Percentiles rank a stretch among this genome's conserved stretches.
phyloP scores from a whole-genome alignment of 2,888 invertebrate species.

The Diogma glabrata region DNA sequence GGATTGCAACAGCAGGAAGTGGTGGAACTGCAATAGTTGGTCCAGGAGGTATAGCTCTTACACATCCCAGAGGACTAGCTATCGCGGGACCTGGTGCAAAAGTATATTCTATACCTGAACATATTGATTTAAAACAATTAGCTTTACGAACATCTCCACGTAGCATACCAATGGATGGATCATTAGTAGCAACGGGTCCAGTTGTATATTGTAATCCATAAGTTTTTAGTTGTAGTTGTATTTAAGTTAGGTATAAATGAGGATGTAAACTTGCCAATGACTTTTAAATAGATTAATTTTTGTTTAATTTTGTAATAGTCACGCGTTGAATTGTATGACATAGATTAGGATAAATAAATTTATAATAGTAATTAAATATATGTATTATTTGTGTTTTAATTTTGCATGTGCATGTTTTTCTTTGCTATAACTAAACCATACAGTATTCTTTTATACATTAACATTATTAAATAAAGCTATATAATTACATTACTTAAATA shows the following conservation, averaged over 20 bases:
- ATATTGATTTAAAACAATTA: slow-evolving; percentile 43
- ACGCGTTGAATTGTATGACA: too few relatives aligned
- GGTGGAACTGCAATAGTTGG: slow-evolving; percentile 73
- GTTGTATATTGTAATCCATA: slow-evolving; percentile 51
- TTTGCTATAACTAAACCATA: too few relatives aligned
- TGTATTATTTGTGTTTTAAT: neutral
- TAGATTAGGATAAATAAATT: neutral
- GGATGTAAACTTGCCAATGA: too few relatives aligned
- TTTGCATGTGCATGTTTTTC: slow-evolving; percentile 8
- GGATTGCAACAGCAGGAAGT: slow-evolving; percentile 65
- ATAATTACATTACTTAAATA: too few relatives aligned
- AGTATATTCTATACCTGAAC: slow-evolving; percentile 53
- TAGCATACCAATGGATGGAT: slow-evolving; percentile 48
- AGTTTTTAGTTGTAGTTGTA: too few relatives aligned
- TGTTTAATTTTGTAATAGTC: too few relatives aligned
- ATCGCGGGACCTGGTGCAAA: slow-evolving; percentile 64
- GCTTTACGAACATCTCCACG: slow-evolving; percentile 26
- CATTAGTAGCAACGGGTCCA: slow-evolving; percentile 61
- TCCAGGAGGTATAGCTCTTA: slow-evolving; percentile 63
- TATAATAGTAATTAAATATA: neutral
- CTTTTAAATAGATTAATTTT: too few relatives aligned
- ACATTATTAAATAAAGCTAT: too few relatives aligned
- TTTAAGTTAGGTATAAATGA: too few relatives aligned
- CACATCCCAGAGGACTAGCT: slow-evolving; percentile 61
- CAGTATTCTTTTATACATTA: too few relatives aligned